Evolutionary conservation across 2,888 invertebrate genomes (phyloP).

Genomic region (Epinotia brunnichana): DNA sequence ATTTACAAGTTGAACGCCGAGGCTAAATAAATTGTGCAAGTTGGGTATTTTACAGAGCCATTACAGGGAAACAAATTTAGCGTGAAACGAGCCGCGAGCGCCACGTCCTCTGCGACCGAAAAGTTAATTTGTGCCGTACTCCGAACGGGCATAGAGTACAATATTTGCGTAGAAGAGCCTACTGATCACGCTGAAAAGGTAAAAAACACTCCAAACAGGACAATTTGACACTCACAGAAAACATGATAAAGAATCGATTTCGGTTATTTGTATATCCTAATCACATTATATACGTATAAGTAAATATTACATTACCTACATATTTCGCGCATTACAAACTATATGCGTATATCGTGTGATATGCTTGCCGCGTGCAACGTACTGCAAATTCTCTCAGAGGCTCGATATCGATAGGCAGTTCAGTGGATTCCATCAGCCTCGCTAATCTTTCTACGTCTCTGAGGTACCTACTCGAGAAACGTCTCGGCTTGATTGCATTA

Average conservation of each 20-base stretch:
- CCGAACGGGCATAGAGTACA: slow-evolving; percentile 45
- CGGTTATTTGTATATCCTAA: too few relatives aligned
- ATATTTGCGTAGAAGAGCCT: neutral
- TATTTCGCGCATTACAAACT: too few relatives aligned
- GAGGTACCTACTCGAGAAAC: slow-evolving; percentile 45
- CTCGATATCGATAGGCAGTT: neutral
- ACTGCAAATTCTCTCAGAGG: neutral
- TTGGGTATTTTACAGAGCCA: slow-evolving; percentile 49
- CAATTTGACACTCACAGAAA: too few relatives aligned
- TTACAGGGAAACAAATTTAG: slow-evolving; percentile 53
- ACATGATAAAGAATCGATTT: too few relatives aligned
- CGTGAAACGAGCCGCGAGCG: slow-evolving; percentile 50
- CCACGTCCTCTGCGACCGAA: slow-evolving; percentile 51
- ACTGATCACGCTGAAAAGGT: too few relatives aligned
- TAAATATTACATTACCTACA: too few relatives aligned
- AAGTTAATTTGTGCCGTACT: slow-evolving; percentile 54
- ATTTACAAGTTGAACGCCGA: slow-evolving; percentile 32
- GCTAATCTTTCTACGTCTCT: slow-evolving; percentile 40
- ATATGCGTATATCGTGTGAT: too few relatives aligned
- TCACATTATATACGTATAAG: too few relatives aligned
- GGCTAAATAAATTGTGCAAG: slow-evolving; percentile 44
- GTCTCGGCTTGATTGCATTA: slow-evolving; percentile 55
- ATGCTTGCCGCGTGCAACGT: too few relatives aligned
- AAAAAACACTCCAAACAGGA: too few relatives aligned
- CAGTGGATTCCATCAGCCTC: neutral